Percentiles rank a stretch among this genome's conserved stretches.
Conservation (phyloP, 1,140 invertebrate species). For the Campodea augens region DNA sequence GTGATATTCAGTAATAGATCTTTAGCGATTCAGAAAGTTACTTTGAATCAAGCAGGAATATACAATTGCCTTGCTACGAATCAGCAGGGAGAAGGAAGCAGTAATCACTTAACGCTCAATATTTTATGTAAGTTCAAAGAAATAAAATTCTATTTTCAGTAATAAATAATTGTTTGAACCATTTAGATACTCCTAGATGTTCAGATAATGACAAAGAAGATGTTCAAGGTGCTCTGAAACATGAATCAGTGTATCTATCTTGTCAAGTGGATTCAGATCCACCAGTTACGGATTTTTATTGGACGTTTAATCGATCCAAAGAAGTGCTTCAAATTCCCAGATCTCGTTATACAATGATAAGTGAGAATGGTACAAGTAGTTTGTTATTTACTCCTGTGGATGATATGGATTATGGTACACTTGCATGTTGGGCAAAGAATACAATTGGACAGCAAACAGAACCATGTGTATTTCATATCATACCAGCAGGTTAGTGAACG, state of each 20-base stretch:
- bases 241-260: conserved; percentile 57
- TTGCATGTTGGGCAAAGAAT: conserved; percentile 26
- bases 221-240: conserved; percentile 46
- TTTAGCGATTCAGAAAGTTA: conserved; percentile 20
- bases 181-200: neutral
- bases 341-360: conserved; percentile 35
- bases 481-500: conserved; percentile 23
- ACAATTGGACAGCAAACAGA: conserved; percentile 21
- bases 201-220: neutral
- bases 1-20: conserved; percentile 25
- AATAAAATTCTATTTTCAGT: neutral
- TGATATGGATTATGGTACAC: conserved; percentile 22
- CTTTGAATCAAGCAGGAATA: conserved; percentile 18
- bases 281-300: conserved; percentile 53
- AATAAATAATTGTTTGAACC: neutral
- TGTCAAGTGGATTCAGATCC: conserved; percentile 75
- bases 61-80: conserved; percentile 24
- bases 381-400: conserved; percentile 14
- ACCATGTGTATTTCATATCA: conserved; percentile 25
- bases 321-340: conserved; percentile 55
- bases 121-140: conserved; percentile 20
- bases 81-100: conserved; percentile 17
- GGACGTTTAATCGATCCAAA: conserved; percentile 74
- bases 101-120: conserved; percentile 18
- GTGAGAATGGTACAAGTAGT: conserved; percentile 13